These are phyloP conservation scores for Antrozous pallidus DNA, from an alignment of 2,797 vertebrate genomes.

Conservation along the genomic window DNA sequence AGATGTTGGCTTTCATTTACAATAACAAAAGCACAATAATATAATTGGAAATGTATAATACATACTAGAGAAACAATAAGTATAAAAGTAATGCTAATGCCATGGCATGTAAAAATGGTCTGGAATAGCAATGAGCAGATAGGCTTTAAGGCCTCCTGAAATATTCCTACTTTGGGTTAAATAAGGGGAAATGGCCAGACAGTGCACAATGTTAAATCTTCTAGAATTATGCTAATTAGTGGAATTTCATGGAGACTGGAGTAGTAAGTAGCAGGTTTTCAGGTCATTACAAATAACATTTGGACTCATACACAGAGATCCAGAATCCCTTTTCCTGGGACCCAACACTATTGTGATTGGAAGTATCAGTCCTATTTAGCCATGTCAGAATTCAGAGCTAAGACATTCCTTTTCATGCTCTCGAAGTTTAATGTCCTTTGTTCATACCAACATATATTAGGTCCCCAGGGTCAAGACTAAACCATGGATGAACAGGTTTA, in stretches of 20 bases:
- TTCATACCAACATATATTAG: background rate
- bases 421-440: background rate
- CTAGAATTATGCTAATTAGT: background rate
- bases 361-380: too few species aligned
- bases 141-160: background rate
- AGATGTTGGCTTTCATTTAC: background rate
- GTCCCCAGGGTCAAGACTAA: background rate
- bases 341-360: background rate
- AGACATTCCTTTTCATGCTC: background rate
- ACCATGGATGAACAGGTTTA: background rate
- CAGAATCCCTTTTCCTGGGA: background rate
- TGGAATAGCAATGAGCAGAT: background rate
- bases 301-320: background rate
- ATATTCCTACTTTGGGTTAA: background rate
- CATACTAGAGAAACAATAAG: background rate
- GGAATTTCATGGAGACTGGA: background rate
- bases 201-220: background rate
- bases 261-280: background rate
- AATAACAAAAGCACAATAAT: background rate
- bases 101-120: background rate
- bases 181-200: background rate
- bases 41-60: background rate
- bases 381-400: background rate
- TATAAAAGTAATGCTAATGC: background rate
- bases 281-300: background rate